These are phyloP conservation scores for Liasis olivaceus DNA, from an alignment of 2,797 vertebrate species.

Conservation along the genomic window DNA sequence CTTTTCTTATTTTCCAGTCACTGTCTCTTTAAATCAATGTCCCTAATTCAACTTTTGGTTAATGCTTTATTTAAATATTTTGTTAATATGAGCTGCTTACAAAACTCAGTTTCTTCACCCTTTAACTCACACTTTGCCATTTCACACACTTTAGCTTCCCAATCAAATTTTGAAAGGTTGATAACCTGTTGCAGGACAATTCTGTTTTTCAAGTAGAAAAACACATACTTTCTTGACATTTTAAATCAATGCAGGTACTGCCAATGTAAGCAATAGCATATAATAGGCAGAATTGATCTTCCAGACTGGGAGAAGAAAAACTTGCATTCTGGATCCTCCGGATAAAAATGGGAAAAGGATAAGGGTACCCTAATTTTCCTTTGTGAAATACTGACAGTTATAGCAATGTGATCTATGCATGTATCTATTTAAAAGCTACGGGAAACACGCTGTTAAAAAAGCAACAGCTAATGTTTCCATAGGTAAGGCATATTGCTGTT, in stretches of 20 bases:
- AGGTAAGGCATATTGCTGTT: conserved; percentile 44
- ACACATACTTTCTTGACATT: neutral
- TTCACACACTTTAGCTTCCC: neutral
- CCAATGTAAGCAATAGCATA: neutral
- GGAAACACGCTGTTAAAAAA: conserved; percentile 14
- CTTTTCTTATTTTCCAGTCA: neutral
- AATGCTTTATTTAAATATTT: neutral
- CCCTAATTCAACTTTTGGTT: neutral
- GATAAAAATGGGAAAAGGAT: neutral
- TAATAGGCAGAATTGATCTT: neutral
- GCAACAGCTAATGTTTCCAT: neutral
- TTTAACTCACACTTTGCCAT: neutral
- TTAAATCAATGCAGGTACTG: neutral
- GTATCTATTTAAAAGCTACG: neutral
- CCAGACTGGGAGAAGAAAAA: neutral
- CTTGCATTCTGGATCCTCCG: neutral
- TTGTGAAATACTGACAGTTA: neutral
- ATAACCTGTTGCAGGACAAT: neutral
- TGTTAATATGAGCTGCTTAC: neutral
- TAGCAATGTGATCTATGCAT: conserved; percentile 22
- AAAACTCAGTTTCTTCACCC: neutral
- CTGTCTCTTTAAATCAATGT: neutral
- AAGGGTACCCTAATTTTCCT: neutral
- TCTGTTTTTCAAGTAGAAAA: neutral
- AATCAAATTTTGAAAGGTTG: neutral